These are phyloP conservation scores for Ectobius pallidus DNA, from an alignment of 2,888 invertebrate genomes.

Conservation along the genomic window DNA sequence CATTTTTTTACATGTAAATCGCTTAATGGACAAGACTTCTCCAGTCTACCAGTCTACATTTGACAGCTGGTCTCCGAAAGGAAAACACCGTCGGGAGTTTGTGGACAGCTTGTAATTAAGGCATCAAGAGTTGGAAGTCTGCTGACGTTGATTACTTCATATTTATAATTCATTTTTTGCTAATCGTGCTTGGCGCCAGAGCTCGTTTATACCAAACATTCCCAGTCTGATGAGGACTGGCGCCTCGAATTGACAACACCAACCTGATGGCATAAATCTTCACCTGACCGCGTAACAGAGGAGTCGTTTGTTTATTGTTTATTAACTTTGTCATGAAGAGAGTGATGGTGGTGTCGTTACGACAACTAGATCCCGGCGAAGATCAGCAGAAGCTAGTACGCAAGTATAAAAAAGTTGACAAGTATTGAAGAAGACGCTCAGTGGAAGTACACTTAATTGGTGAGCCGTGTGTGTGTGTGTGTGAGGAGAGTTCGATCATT, in stretches of 20 bases:
- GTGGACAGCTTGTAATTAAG: not conserved
- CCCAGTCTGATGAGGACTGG: slow-evolving; percentile 13
- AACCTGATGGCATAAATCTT: slow-evolving; percentile 20
- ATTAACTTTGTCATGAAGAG: not conserved
- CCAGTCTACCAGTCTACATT: not conserved
- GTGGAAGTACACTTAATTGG: too few species aligned
- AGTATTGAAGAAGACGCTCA: too few species aligned
- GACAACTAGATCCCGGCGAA: not conserved
- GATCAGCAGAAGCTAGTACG: not conserved
- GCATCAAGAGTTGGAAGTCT: not conserved
- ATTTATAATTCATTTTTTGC: not conserved
- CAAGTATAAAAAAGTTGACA: too few species aligned
- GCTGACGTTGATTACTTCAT: not conserved
- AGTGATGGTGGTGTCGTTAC: not conserved
- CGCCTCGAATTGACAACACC: slow-evolving; percentile 1
- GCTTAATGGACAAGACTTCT: not conserved
- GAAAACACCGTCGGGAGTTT: not conserved
- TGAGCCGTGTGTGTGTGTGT: too few species aligned
- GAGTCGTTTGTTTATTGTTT: not conserved
- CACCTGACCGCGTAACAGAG: not conserved
- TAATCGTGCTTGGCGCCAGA: not conserved
- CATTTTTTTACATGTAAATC: not conserved
- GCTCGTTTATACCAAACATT: slow-evolving; percentile 3
- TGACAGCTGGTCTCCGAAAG: not conserved
- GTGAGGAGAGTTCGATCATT: too few species aligned